Evolutionary conservation across 2,888 invertebrate genomes (phyloP).

Genomic region (Dorcus parallelipipedus): DNA sequence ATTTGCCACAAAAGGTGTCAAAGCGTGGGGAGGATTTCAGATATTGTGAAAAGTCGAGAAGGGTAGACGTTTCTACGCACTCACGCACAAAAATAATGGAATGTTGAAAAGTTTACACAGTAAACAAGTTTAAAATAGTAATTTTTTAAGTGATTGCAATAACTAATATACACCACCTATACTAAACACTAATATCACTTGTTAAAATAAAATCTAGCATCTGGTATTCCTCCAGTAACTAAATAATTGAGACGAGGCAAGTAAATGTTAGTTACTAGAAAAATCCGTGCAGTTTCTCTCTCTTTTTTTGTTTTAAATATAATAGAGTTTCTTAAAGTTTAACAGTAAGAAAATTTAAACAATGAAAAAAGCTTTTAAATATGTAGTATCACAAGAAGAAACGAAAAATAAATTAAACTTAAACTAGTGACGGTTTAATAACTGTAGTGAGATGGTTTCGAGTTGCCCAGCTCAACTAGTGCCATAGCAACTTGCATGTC

Average conservation of each 20-base stretch:
- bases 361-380: constrained; percentile 1
- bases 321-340: no score
- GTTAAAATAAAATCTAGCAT: constrained; percentile 1
- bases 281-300: no score
- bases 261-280: no score
- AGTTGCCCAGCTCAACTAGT: constrained; percentile 56
- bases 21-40: no score
- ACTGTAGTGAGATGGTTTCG: constrained; percentile 19
- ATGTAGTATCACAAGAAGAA: background rate
- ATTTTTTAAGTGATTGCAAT: background rate
- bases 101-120: constrained; percentile 14
- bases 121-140: constrained; percentile 4
- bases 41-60: no score
- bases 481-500: constrained; percentile 61
- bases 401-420: background rate
- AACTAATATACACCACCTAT: background rate
- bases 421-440: constrained; percentile 1
- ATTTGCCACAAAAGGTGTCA: no score
- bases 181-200: background rate
- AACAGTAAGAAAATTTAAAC: no score
- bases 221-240: background rate
- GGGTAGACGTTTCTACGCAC: no score
- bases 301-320: no score
- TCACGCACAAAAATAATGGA: constrained; percentile 4
- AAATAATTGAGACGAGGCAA: no score